Evolutionary conservation across 2,888 invertebrate species (phyloP).

Genomic region (Yponomeuta malinellus): DNA sequence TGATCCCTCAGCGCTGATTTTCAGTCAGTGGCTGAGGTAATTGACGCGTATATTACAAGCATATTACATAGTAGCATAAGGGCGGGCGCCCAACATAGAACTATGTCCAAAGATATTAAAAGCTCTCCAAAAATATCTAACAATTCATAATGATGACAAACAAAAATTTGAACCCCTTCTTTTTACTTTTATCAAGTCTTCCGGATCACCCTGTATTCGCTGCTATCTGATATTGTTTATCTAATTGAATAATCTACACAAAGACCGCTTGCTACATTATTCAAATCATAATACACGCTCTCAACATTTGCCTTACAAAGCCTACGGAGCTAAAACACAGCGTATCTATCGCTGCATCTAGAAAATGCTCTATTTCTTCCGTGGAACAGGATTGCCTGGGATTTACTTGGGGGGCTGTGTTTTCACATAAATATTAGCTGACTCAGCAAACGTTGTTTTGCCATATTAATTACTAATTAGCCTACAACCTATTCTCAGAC

Average conservation of each 20-base stretch:
- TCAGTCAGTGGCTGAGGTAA: too few relatives aligned
- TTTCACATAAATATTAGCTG: background rate
- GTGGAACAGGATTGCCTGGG: background rate
- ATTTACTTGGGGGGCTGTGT: background rate
- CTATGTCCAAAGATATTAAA: too few relatives aligned
- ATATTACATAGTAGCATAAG: too few relatives aligned
- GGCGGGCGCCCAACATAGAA: too few relatives aligned
- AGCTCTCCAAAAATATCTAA: too few relatives aligned
- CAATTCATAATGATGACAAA: too few relatives aligned
- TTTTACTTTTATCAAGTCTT: background rate
- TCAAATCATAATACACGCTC: background rate
- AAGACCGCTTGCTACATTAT: background rate
- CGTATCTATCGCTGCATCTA: conserved; percentile 9
- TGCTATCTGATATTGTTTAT: background rate
- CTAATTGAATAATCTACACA: background rate
- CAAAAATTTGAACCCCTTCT: too few relatives aligned
- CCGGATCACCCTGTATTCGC: background rate
- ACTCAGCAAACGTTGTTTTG: too few relatives aligned
- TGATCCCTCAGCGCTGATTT: too few relatives aligned
- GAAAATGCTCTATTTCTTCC: conserved; percentile 14
- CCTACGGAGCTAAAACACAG: background rate
- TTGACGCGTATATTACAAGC: too few relatives aligned
- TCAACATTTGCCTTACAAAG: background rate
- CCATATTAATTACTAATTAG: too few relatives aligned
- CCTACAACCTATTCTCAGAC: too few relatives aligned